Evolutionary conservation across 2,797 vertebrate species (phyloP), one percentile per base, ranked within the genome.

Genomic region (Antrozous pallidus): DNA sequence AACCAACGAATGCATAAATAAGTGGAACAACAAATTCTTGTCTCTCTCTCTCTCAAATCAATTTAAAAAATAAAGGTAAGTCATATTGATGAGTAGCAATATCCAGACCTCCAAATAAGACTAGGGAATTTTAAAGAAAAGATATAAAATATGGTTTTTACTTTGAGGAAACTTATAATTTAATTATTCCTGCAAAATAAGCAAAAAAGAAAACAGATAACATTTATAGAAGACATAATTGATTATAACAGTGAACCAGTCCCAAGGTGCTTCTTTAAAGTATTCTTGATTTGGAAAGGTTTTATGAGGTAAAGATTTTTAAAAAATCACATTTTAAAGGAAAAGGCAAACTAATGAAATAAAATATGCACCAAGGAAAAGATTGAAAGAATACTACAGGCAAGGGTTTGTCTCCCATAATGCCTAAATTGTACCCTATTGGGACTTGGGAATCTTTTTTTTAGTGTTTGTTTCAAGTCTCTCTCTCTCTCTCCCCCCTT

Each of bases 171-270:
- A 17, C 56, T 86, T 86, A 24, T 42, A 77, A 47, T 75, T 89
- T 93, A 74, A 92, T 85, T 83, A 47, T 83, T 90, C 88, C 56
- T 93, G 22, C 16, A 79, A 87, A 85, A 33, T 69, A 89, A 88
- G 78, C 83, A 67, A 84, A 65, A 89, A 82, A 42, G 45, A 38
- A 91, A 88, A 42, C 3, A 75, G 38, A 42, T 94, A 51, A 17
- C 47, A 70, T 85, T 75, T 91, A 65, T 88, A 20, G 42, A 82
- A 82, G 45, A 79, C 8, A 18, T 88, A 63, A 75, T 87, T 83
- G 36, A 58, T 86, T 77, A 5, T 86, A 77, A 45, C 11, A 42
- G 42, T 81, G 49, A 91, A 47, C 28, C 20, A 94, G 16, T 74
- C 13, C n/a, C 61, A 75, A 42, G 11, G 33, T 5, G 89, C 20